A percentile compares a stretch with the other conserved stretches of the same genome.
Evolutionary conservation across 2,888 invertebrate species (phyloP).

Genomic region (Cheilosia grossa): DNA sequence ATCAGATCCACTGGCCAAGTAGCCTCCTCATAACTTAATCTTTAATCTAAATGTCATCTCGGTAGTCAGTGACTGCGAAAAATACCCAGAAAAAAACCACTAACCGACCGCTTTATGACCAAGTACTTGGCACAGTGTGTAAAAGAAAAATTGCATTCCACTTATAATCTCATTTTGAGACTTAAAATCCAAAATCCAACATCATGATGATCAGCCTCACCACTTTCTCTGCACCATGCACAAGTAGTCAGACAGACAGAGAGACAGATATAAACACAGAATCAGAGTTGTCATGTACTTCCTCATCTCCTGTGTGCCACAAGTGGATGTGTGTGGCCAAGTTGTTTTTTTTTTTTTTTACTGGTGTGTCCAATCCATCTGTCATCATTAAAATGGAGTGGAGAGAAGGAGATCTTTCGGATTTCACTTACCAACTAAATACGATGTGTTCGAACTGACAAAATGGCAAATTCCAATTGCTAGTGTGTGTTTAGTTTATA

Average conservation of each 20-base stretch:
- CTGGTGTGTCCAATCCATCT: constrained; percentile 61
- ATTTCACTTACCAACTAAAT: constrained; percentile 67
- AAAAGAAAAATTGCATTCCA: constrained; percentile 66
- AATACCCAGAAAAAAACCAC: constrained; percentile 1
- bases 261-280: constrained; percentile 11
- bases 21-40: constrained; percentile 26
- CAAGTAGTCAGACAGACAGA: neutral
- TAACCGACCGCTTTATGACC: constrained; percentile 13
- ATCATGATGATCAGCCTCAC: constrained; percentile 37
- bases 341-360: constrained; percentile 6
- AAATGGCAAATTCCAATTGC: constrained; percentile 40
- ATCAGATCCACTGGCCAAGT: constrained; percentile 36
- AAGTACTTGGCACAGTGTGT: constrained; percentile 2
- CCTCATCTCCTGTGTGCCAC: constrained; percentile 16
- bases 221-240: constrained; percentile 68
- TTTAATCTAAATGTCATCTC: constrained; percentile 51
- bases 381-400: constrained; percentile 60
- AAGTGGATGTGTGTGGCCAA: constrained; percentile 8
- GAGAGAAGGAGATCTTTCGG: constrained; percentile 50
- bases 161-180: constrained; percentile 60
- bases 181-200: constrained; percentile 18
- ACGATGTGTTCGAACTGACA: constrained; percentile 50
- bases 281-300: constrained; percentile 31
- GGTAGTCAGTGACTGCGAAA: constrained; percentile 6
- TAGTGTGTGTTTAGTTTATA: neutral